These are phyloP conservation scores for Ephestia elutella DNA, from an alignment of 1,140 invertebrate species.

Conservation along the genomic window DNA sequence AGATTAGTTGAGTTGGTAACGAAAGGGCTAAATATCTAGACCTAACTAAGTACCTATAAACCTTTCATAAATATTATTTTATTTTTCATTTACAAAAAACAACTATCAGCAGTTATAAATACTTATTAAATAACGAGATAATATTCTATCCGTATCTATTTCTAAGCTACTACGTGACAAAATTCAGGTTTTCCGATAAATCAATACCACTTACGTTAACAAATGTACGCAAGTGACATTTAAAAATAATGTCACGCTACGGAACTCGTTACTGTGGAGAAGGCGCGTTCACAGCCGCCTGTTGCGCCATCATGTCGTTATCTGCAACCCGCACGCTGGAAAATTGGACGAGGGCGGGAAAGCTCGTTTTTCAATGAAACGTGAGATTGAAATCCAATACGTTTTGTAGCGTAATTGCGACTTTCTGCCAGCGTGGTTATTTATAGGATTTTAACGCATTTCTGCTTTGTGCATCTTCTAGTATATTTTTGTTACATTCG, in stretches of 20 bases:
- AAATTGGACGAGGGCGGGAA: slow-evolving; percentile 38
- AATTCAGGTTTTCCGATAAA: too few species aligned
- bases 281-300: slow-evolving; percentile 10
- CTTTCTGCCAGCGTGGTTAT: background rate
- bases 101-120: too few species aligned
- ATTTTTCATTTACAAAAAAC: too few species aligned
- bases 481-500: background rate
- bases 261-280: slow-evolving; percentile 37
- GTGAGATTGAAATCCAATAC: slow-evolving; percentile 24
- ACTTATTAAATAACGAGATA: too few species aligned
- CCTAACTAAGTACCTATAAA: too few species aligned
- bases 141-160: too few species aligned
- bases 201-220: slow-evolving; percentile 10
- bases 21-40: too few species aligned
- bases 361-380: slow-evolving; percentile 35
- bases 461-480: background rate
- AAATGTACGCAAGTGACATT: slow-evolving; percentile 31
- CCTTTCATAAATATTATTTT: too few species aligned
- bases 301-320: slow-evolving; percentile 17
- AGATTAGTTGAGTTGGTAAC: too few species aligned
- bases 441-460: background rate
- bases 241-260: slow-evolving; percentile 49
- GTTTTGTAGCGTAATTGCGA: slow-evolving; percentile 5
- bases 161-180: too few species aligned
- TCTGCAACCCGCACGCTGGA: slow-evolving; percentile 32